Conservation (phyloP, 2,888 invertebrate species). For the Pollenia amentaria region DNA sequence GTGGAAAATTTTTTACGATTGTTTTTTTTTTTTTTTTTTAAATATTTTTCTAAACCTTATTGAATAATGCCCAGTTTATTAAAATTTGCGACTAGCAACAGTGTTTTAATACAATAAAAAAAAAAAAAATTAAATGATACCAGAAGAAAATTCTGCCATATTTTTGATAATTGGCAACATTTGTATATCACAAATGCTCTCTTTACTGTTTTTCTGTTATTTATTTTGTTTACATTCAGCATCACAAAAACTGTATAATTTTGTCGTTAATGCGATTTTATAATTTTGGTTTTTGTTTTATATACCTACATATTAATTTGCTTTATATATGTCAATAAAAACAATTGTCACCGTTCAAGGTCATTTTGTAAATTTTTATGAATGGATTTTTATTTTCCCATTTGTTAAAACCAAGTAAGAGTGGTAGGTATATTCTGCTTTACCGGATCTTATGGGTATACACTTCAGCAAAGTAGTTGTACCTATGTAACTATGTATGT, state of each 20-base stretch:
- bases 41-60: too few relatives aligned
- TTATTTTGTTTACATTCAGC: neutral
- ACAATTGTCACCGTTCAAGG: conserved; percentile 49
- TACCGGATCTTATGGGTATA: too few relatives aligned
- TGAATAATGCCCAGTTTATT: too few relatives aligned
- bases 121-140: too few relatives aligned
- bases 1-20: too few relatives aligned
- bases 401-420: neutral
- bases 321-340: conserved; percentile 45
- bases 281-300: conserved; percentile 18
- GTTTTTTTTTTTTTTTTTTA: too few relatives aligned
- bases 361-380: conserved; percentile 4
- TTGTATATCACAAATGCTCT: neutral
- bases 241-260: neutral
- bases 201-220: neutral
- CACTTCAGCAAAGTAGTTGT: too few relatives aligned
- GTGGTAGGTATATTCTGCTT: too few relatives aligned
- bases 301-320: conserved; percentile 7
- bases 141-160: too few relatives aligned
- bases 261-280: neutral
- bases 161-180: neutral
- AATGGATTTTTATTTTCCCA: conserved; percentile 4
- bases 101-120: too few relatives aligned
- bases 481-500: too few relatives aligned
- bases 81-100: too few relatives aligned